Conservation (phyloP, 2,113 vertebrate genomes). For the Columbina picui region DNA sequence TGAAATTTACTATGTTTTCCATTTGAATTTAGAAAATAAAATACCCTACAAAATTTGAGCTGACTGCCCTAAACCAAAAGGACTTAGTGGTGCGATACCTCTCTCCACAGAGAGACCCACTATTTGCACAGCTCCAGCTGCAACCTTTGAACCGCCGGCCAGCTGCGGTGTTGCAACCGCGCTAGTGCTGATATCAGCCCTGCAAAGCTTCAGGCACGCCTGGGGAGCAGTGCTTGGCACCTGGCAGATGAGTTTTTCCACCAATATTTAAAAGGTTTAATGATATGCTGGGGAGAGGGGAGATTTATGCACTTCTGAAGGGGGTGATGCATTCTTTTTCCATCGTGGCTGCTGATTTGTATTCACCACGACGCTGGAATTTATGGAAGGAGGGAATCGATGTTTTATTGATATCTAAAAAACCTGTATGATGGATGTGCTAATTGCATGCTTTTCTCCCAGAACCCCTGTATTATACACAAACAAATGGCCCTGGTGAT, state of each 20-base stretch:
- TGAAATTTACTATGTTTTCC: background rate
- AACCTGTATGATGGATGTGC: slow-evolving; percentile 15
- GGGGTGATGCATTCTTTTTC: background rate
- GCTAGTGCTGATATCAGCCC: background rate
- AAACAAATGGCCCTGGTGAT: background rate
- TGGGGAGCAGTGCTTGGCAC: background rate
- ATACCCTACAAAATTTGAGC: background rate
- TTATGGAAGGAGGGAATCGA: slow-evolving; percentile 6
- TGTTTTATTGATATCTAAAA: slow-evolving; percentile 52
- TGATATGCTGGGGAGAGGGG: background rate
- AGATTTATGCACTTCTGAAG: slow-evolving; percentile 38
- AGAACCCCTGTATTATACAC: background rate
- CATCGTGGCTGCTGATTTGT: background rate
- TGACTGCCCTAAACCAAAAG: background rate
- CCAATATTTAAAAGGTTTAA: background rate
- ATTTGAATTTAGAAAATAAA: background rate
- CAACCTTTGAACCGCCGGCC: background rate
- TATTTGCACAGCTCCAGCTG: background rate
- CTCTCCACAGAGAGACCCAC: accelerated
- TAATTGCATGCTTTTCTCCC: slow-evolving; percentile 6
- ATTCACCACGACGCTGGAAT: background rate
- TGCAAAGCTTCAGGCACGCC: accelerated
- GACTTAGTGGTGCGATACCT: background rate
- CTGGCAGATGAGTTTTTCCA: background rate
- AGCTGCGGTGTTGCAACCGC: background rate